phyloP scores from a whole-genome alignment of 2,113 vertebrate genomes.

The Zosterops borbonicus region DNA sequence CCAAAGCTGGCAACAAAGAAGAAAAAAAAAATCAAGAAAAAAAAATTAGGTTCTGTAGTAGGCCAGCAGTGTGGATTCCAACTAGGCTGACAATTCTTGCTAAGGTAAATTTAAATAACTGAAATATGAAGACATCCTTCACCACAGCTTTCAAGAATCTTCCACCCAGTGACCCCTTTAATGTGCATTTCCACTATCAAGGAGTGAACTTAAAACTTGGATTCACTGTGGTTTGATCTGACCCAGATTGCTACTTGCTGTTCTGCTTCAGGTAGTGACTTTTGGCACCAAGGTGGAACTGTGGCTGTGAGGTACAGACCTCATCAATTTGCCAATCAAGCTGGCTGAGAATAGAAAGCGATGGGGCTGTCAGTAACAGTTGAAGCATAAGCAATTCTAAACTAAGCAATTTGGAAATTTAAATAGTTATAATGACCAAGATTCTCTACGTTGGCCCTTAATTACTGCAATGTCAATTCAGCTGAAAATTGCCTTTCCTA shows the following conservation, averaged over 20 bases:
- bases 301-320: not conserved
- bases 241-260: accelerated
- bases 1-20: not conserved
- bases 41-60: not conserved
- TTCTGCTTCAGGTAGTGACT: not conserved
- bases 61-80: not conserved
- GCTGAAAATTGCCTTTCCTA: slow-evolving; percentile 63
- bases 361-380: slow-evolving; percentile 55
- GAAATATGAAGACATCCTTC: not conserved
- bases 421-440: slow-evolving; percentile 65
- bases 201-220: not conserved
- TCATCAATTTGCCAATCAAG: slow-evolving; percentile 47
- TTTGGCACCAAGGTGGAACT: not conserved
- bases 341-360: slow-evolving; percentile 51
- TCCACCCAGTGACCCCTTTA: not conserved
- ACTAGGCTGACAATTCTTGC: no score
- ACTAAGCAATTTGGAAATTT: slow-evolving; percentile 66
- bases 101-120: not conserved
- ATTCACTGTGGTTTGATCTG: not conserved
- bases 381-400: slow-evolving; percentile 62
- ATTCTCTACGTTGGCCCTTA: slow-evolving; percentile 55
- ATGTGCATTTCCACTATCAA: not conserved
- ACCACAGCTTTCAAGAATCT: not conserved
- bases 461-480: slow-evolving; percentile 63
- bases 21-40: not conserved